A percentile compares a stretch with the other conserved stretches of the same genome.
These are phyloP conservation scores for Hyposmocoma kahamanoa DNA, from an alignment of 1,140 invertebrate species.

Conservation along the genomic window DNA sequence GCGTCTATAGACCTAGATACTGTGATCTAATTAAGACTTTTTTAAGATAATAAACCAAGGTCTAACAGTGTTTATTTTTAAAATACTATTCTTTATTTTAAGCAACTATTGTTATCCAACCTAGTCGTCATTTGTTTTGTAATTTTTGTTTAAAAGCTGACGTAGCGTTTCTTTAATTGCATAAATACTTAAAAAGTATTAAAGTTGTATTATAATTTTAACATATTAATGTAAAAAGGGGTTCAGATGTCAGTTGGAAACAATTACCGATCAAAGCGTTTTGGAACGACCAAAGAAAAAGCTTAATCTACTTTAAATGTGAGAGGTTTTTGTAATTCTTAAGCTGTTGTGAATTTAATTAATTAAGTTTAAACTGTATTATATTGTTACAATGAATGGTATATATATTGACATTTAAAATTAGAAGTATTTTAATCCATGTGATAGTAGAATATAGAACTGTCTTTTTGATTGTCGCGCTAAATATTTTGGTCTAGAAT, in stretches of 20 bases:
- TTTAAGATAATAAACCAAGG: conserved; percentile 29
- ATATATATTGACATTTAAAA: conserved; percentile 37
- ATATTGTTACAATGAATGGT: conserved; percentile 32
- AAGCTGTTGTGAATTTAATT: conserved; percentile 51
- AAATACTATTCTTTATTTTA: conserved; percentile 21
- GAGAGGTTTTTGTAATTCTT: conserved; percentile 30
- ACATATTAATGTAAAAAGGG: not conserved
- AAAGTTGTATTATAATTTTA: not conserved
- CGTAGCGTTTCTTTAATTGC: not conserved
- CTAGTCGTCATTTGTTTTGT: conserved; percentile 43
- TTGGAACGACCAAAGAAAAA: conserved; percentile 54
- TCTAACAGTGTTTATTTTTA: conserved; percentile 40
- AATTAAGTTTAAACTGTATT: conserved; percentile 36
- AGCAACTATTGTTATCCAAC: conserved; percentile 34
- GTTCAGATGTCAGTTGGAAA: not conserved
- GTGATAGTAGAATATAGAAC: conserved; percentile 62
- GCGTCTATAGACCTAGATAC: conserved; percentile 60
- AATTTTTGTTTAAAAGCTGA: conserved; percentile 3
- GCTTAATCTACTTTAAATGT: conserved; percentile 19
- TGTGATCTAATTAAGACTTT: conserved; percentile 72
- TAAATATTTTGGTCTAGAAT: no score
- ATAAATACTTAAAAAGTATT: not conserved
- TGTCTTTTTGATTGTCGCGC: conserved; percentile 20
- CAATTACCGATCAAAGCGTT: conserved; percentile 1
- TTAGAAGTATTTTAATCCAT: conserved; percentile 61